Evolutionary conservation across 2,113 vertebrate species (phyloP), one percentile per base, ranked within the genome.

Genomic region (Ceyx margarethae): DNA sequence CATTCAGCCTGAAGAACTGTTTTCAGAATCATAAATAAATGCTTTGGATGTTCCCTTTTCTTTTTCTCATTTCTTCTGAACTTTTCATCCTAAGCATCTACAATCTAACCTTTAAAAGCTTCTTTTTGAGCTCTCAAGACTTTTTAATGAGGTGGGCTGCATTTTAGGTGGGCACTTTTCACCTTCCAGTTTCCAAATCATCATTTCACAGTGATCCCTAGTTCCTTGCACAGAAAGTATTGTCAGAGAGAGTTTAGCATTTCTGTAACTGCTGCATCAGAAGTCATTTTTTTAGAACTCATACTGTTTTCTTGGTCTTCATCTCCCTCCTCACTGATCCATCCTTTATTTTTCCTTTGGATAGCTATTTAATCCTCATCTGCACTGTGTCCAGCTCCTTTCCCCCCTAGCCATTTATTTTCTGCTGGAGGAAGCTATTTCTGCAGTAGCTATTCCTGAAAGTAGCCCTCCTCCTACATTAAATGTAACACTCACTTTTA

Each of bases 341-440:
- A 21, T 62, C 81, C 51, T n/a, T 64, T 73, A 35, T 37, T 64
- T 29, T 87, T 93, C 43, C 35, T 83, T 60, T 91, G 68, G 0
- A 0, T 40, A 81, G 75, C 51, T 53, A 51, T 83, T 87, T 80
- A 90, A 68, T 93, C 35, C 48, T 85, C 16, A 79, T 85, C 66
- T 87, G 35, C 75, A 64, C 65, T 42, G 15, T 56, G 20, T 73
- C 80, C 35, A 78, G 57, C 12, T 84, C 51, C 43, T 85, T 66
- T 85, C 56, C 14, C 15, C 37, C 37, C 23, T 15, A 56, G 53
- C 57, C 60, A 35, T 56, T 82, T 81, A 1, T 71, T 85, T 91
- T 90, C 72, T 84, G 48, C 68, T 78, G n/a, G 57, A 88, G 43
- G 35, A 78, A 93, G 60, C 51, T 87, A 54, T 85, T 95, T 90